A percentile compares a stretch with the other conserved stretches of the same genome.
Conservation (phyloP, 2,888 invertebrate species). For the Morpho helenor region DNA sequence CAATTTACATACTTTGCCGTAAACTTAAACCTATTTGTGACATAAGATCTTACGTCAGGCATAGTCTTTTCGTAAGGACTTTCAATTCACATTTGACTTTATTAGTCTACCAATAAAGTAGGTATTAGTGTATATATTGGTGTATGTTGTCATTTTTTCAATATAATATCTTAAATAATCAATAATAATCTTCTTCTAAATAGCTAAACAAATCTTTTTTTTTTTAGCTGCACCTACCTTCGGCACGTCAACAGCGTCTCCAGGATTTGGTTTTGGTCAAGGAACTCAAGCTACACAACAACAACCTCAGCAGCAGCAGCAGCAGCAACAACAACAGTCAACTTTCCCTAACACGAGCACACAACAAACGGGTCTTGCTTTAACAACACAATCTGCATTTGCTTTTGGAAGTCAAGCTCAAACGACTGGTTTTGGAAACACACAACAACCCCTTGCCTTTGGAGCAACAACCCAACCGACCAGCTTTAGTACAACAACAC, state of each 20-base stretch:
- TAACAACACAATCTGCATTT: slow-evolving; percentile 20
- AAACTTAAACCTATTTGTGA: too few species aligned
- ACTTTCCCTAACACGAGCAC: neutral
- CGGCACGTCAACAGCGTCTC: slow-evolving; percentile 27
- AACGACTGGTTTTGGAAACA: slow-evolving; percentile 14
- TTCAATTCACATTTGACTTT: too few species aligned
- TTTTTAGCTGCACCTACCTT: slow-evolving; percentile 29
- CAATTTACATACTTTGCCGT: too few species aligned
- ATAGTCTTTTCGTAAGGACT: too few species aligned
- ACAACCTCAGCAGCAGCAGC: slow-evolving; percentile 7
- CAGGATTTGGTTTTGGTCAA: slow-evolving; percentile 26
- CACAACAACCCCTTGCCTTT: slow-evolving; percentile 11
- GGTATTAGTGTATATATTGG: too few species aligned
- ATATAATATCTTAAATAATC: too few species aligned
- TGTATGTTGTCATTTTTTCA: too few species aligned
- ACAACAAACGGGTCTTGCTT: slow-evolving; percentile 5
- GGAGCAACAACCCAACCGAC: slow-evolving; percentile 14
- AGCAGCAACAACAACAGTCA: neutral
- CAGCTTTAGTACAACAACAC: slow-evolving; percentile 11
- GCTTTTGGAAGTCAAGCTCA: slow-evolving; percentile 29
- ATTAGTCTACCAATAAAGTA: too few species aligned
- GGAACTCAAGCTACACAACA: slow-evolving; percentile 9
- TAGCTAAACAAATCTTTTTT: neutral
- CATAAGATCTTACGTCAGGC: too few species aligned
- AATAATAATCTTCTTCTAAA: too few species aligned